Conservation (phyloP, 2,888 invertebrate species). For the Drosophila formosana region DNA sequence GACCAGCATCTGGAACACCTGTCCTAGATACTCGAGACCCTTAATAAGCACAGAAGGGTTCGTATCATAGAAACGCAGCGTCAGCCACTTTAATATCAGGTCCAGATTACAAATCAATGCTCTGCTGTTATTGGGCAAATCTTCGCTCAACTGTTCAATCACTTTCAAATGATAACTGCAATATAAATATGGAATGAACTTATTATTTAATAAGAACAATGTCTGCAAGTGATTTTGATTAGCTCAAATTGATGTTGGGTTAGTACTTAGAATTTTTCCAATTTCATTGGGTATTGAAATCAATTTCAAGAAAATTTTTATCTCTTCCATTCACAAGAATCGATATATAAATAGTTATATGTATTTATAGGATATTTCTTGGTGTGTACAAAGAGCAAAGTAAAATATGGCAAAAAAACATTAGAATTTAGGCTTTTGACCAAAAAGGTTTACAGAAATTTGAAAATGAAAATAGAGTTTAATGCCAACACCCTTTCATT, state of each 20-base stretch:
- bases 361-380: neutral
- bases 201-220: neutral
- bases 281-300: too few species aligned
- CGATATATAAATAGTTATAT: neutral
- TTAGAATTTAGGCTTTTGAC: neutral
- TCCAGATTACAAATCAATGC: slow-evolving; percentile 96
- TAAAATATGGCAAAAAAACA: neutral
- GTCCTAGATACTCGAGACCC: slow-evolving; percentile 95
- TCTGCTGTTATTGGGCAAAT: slow-evolving; percentile 91
- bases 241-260: neutral
- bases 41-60: slow-evolving; percentile 98
- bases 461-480: neutral
- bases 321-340: neutral
- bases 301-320: neutral
- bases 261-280: too few species aligned
- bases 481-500: neutral
- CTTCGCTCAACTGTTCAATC: slow-evolving; percentile 94
- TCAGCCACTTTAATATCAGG: slow-evolving; percentile 97
- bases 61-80: slow-evolving; percentile 98
- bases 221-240: neutral
- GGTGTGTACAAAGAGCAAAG: neutral
- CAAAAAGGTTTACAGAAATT: neutral
- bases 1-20: slow-evolving; percentile 92
- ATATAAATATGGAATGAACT: slow-evolving; percentile 1
- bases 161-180: slow-evolving; percentile 97